Percentiles rank a stretch among this genome's conserved stretches.
Evolutionary conservation across 2,888 invertebrate genomes (phyloP).

Genomic region (Agrochola circellaris): DNA sequence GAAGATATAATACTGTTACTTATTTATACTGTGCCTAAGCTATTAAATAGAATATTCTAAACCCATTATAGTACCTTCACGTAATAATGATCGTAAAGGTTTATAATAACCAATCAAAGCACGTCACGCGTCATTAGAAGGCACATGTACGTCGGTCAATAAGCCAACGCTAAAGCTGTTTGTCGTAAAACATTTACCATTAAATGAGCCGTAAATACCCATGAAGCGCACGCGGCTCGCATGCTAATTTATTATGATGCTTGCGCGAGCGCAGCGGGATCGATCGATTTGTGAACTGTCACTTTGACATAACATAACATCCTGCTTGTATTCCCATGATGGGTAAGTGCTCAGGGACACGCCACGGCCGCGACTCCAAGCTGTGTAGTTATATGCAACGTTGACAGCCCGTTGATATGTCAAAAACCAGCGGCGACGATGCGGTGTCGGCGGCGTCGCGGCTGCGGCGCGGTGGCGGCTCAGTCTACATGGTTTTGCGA

Average conservation of each 20-base stretch:
- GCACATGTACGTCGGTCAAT: slow-evolving; percentile 54
- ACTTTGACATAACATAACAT: slow-evolving; percentile 8
- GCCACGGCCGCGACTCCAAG: too few species aligned
- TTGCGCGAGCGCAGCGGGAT: slow-evolving; percentile 35
- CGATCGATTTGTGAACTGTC: slow-evolving; percentile 37
- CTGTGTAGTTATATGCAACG: too few species aligned
- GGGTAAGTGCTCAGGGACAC: too few species aligned
- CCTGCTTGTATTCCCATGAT: neutral
- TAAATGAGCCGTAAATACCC: slow-evolving; percentile 71
- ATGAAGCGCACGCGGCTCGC: slow-evolving; percentile 69
- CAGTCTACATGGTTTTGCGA: too few species aligned
- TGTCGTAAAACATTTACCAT: slow-evolving; percentile 74
- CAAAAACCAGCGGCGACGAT: too few species aligned
- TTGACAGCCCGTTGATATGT: too few species aligned
- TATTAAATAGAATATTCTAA: slow-evolving; percentile 5
- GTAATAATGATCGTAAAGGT: slow-evolving; percentile 56
- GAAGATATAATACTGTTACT: too few species aligned
- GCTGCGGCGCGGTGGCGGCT: too few species aligned
- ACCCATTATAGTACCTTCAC: slow-evolving; percentile 29
- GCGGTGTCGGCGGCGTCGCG: too few species aligned
- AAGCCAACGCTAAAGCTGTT: slow-evolving; percentile 59
- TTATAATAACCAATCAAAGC: slow-evolving; percentile 52
- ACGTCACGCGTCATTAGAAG: slow-evolving; percentile 52
- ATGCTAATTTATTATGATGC: slow-evolving; percentile 64
- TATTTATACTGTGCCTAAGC: too few species aligned